Evolutionary conservation across 2,888 invertebrate species (phyloP), one percentile per base, ranked within the genome.

Genomic region (Ditula angustiorana): DNA sequence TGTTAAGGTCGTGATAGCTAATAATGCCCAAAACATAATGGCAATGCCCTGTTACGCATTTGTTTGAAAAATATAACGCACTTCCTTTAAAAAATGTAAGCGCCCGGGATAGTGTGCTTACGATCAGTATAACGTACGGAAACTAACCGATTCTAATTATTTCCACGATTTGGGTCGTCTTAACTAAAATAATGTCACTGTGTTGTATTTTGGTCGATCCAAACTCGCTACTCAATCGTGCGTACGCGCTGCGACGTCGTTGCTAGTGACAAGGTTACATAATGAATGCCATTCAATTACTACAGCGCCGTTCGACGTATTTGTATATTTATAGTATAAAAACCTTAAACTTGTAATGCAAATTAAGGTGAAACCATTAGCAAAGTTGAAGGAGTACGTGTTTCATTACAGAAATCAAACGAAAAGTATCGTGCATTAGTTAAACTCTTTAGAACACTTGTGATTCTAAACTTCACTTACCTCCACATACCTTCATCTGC

Each of bases 201-300:
- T 61, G 67, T 65, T 57, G 66, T 71, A 73, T 68, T 63, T 65
- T 71, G 74, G 69, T 69, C 69, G 72, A 71, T 74, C 77, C 76
- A 72, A 77, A 71, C 72, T 70, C 71, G 75, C 69, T 74, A 78
- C 74, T 64, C 80, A 81, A 82, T 76, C 78, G 73, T 82, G 84
- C 82, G 84, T 80, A 78, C 80, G 82, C 80, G 82, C 67, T 67
- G 71, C 65, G 71, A 57, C 70, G 69, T 21, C 59, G 61, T 37
- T 65, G 73, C 69, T 61, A 66, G 68, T 71, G 71, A 71, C 69
- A 68, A 69, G 71, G 73, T 86, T 85, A 81, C 81, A 79, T 79
- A 85, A 86, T 69, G 67, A 64, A 59, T 77, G 79, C 74, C 81
- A 81, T 79, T 82, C 79, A 64, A 53, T 47, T 52, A 47, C 33